Evolutionary conservation across 2,113 vertebrate species (phyloP).

Genomic region (Microcebus jonahi): DNA sequence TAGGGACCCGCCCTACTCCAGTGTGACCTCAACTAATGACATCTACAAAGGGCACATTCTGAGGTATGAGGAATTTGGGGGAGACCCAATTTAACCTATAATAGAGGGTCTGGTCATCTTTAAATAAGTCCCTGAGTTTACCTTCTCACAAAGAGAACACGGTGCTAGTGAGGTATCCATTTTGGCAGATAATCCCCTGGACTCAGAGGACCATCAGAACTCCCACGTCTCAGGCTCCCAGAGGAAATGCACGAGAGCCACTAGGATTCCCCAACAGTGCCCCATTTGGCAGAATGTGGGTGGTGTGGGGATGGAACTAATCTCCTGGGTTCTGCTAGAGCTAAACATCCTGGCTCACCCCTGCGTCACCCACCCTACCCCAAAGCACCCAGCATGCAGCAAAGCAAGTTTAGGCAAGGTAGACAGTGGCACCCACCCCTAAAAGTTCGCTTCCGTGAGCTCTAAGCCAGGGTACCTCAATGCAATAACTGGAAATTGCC

Average conservation of each 20-base stretch:
- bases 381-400: not conserved
- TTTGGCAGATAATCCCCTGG: too few relatives aligned
- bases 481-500: not conserved
- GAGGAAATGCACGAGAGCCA: not conserved
- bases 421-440: not conserved
- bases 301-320: too few relatives aligned
- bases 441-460: not conserved
- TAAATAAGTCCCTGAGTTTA: not conserved
- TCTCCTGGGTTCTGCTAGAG: not conserved
- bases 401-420: not conserved
- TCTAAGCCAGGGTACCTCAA: not conserved
- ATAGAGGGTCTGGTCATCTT: not conserved
- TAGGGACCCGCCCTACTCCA: not conserved
- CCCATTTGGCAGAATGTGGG: not conserved
- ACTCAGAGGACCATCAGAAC: not conserved
- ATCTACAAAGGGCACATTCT: not conserved
- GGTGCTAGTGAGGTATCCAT: not conserved
- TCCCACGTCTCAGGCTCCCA: not conserved
- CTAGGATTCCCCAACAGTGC: too few relatives aligned
- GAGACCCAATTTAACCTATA: not conserved
- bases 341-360: not conserved
- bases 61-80: not conserved
- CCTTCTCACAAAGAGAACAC: not conserved
- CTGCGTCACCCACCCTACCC: not conserved
- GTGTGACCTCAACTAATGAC: too few relatives aligned